Evolutionary conservation across 2,113 vertebrate genomes (phyloP).

Genomic region (Pimephales promelas): DNA sequence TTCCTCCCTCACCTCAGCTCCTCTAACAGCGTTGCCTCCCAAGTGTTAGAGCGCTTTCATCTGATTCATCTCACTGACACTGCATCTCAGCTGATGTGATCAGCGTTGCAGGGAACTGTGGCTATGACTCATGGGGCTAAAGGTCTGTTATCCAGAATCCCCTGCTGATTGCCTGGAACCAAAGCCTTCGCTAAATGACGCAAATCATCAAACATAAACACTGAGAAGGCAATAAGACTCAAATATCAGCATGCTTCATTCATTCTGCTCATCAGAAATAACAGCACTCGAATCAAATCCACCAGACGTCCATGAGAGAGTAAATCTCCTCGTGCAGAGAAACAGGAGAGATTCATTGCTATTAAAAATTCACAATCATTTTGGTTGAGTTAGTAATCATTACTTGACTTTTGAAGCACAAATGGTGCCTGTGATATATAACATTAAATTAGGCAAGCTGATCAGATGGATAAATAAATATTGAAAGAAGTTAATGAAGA

Average conservation of each 20-base stretch:
- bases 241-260: conserved; percentile 13
- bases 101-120: conserved; percentile 37
- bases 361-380: conserved; percentile 59
- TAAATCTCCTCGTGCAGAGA: background rate
- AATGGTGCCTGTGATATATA: background rate
- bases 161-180: conserved; percentile 34
- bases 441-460: background rate
- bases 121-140: conserved; percentile 42
- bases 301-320: background rate
- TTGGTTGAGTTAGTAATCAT: conserved; percentile 62
- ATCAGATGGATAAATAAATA: background rate
- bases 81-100: conserved; percentile 31
- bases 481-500: background rate
- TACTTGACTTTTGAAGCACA: conserved; percentile 52
- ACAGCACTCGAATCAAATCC: background rate
- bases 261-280: conserved; percentile 22
- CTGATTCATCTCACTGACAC: conserved; percentile 37
- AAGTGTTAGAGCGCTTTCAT: conserved; percentile 1
- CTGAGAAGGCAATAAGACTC: conserved; percentile 13
- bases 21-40: background rate
- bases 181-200: conserved; percentile 29
- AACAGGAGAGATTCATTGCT: background rate
- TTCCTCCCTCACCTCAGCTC: background rate
- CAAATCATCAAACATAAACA: conserved; percentile 37
- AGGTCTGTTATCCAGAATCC: conserved; percentile 41